Base-by-base conservation (phyloP, 2,888 invertebrate species). In the Calliphora vomitoria region DNA sequence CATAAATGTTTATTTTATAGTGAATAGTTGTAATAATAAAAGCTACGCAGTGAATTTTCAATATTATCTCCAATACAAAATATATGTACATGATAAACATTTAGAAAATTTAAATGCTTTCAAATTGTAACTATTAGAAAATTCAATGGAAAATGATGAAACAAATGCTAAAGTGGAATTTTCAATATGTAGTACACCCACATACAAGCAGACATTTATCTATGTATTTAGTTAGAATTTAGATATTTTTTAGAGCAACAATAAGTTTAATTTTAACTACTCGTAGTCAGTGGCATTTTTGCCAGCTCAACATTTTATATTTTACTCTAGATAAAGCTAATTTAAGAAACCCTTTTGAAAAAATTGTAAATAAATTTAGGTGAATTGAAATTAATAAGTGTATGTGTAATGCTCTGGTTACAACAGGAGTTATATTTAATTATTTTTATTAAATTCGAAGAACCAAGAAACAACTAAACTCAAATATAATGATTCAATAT, bases 61-160 rank as follows among this genome's bases (percentile, higher is more conserved):
- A 58, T 68, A 78, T 68, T 68, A 68, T 68, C 55, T 68, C 4
- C 35, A 13, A 53, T 38, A 76, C 44, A 25, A 44, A 66, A n/a
- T n/a, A n/a, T n/a, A n/a, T n/a, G n/a, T n/a, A 38, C 44, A 78
- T 78, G 55, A 44, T 44, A 66, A 76, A 58, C 44, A 69, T 20
- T 69, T 47, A 31, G 41, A n/a, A n/a, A n/a, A n/a, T n/a, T n/a
- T n/a, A n/a, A 79, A 5, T 0, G 31, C 31, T 31, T 31, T 31
- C 25, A n/a, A n/a, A n/a, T n/a, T n/a, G n/a, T n/a, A n/a, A n/a
- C n/a, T n/a, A n/a, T n/a, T n/a, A n/a, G n/a, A n/a, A 11, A 13
- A 11, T 44, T 10, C 31, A 15, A 31, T 60, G 60, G 31, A 60
- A 60, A 35, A 50, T n/a, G 4, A 15, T n/a, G 0, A 10, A 10